These are phyloP conservation scores for Melanotaenia trifasciata DNA, from an alignment of 2,797 vertebrate genomes.

Conservation along the genomic window DNA sequence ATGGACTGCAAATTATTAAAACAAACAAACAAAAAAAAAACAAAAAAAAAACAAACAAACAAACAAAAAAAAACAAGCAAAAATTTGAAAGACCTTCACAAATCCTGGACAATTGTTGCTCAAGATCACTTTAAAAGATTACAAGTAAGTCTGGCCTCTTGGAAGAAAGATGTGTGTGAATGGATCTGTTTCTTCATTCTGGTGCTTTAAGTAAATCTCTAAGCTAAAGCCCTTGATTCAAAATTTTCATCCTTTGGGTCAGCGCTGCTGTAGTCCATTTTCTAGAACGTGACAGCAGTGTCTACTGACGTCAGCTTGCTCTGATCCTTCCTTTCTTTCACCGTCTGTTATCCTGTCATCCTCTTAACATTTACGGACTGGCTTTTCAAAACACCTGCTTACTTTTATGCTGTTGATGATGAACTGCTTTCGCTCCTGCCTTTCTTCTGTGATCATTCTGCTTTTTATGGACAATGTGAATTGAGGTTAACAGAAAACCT, in stretches of 20 bases:
- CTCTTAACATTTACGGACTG: constrained; percentile 57
- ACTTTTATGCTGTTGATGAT: constrained; percentile 24
- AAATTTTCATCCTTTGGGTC: constrained; percentile 34
- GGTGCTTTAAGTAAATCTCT: constrained; percentile 11
- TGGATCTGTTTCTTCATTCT: constrained; percentile 36
- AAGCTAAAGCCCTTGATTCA: constrained; percentile 33
- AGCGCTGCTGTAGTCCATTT: constrained; percentile 46
- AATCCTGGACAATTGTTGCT: neutral
- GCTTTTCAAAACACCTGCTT: constrained; percentile 50
- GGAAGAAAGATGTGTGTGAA: constrained; percentile 13
- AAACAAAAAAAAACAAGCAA: too few relatives aligned
- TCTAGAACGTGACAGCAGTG: constrained; percentile 30
- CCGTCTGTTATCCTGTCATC: constrained; percentile 46
- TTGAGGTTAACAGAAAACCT: neutral
- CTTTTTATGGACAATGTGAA: neutral
- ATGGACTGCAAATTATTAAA: too few relatives aligned
- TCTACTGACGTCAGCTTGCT: constrained; percentile 31
- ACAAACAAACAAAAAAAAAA: too few relatives aligned
- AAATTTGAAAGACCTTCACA: neutral
- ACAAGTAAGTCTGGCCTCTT: neutral
- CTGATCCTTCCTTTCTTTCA: constrained; percentile 40
- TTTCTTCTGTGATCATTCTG: neutral
- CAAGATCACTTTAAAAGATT: neutral
- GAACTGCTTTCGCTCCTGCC: constrained; percentile 3
- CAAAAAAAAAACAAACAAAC: too few relatives aligned